Evolutionary conservation across 1,140 invertebrate genomes (phyloP).

Genomic region (Habropoda laboriosa): DNA sequence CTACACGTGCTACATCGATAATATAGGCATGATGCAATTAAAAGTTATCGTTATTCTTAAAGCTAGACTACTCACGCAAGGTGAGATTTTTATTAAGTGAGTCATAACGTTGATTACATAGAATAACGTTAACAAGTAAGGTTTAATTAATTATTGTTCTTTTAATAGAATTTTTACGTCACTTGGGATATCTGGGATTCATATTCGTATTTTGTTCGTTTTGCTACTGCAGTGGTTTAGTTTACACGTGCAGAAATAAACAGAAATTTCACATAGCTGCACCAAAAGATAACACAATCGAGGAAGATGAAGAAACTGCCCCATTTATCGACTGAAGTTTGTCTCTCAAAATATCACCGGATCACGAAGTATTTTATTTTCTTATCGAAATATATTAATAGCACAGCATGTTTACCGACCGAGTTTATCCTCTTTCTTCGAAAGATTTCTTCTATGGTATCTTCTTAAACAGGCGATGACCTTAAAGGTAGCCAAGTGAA

Average conservation of each 20-base stretch:
- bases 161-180: slow-evolving; percentile 81
- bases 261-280: slow-evolving; percentile 58
- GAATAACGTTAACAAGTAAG: background rate
- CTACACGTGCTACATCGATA: slow-evolving; percentile 83
- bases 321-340: background rate
- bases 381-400: background rate
- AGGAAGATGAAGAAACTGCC: slow-evolving; percentile 28
- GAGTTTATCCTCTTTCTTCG: slow-evolving; percentile 23
- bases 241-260: slow-evolving; percentile 75
- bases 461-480: slow-evolving; percentile 45
- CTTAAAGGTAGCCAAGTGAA: slow-evolving; percentile 62
- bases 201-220: slow-evolving; percentile 80
- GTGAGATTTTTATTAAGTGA: slow-evolving; percentile 60
- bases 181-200: slow-evolving; percentile 83
- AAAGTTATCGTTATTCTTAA: slow-evolving; percentile 80
- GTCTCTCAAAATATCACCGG: background rate
- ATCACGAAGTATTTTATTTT: background rate
- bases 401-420: slow-evolving; percentile 11
- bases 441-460: slow-evolving; percentile 18
- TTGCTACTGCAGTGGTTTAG: slow-evolving; percentile 82
- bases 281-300: slow-evolving; percentile 30
- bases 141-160: background rate
- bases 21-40: slow-evolving; percentile 81
- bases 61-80: slow-evolving; percentile 77
- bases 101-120: background rate